Evolutionary conservation across 2,113 vertebrate genomes (phyloP), one percentile per base, ranked within the genome.

Genomic region (Sorex araneus): DNA sequence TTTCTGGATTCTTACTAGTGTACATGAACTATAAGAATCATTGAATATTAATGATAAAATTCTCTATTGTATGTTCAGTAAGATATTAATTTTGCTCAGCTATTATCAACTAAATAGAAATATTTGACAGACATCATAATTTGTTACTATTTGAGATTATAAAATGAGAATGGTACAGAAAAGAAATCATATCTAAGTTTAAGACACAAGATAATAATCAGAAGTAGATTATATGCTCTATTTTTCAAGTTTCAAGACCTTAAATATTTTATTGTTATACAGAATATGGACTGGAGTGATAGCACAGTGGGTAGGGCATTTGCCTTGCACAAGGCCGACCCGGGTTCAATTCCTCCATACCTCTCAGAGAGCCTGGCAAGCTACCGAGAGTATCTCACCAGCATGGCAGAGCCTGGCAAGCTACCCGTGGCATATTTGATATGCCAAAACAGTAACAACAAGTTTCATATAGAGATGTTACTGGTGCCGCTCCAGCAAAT

Each of bases 1-100:
- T 87, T 91, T 76, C 30, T 90, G 11, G 13, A 84, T 92, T 86
- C 67, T 78, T 95, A 89, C 23, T 73, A 81, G 45, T 47, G 40
- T 28, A 74, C 0, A 64, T 6, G 57, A 85, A 54, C 79, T 92
- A 3, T 30, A 88, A 80, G 19, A 50, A 50, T 50, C 47, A 50
- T 9, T 73, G 25, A 60, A 43, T 90, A 84, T 74, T 94, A 84
- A 90, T 79, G 19, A 90, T 27, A 82, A 11, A 76, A 84, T 1
- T 75, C 16, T 6, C 74, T 86, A 80, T 69, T 83, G 18, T 76
- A 13, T 79, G 21, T 76, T 28, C 54, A 89, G 60, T 76, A 89
- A 85, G 64, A 57, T 79, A 70, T 82, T 88, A 40, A 80, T 78
- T 45, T 66, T 64, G 7, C 7, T 78, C 47, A 84, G 27, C 74